These are phyloP conservation scores for Heliconius hortense DNA, from an alignment of 2,888 invertebrate species.

Conservation along the genomic window DNA sequence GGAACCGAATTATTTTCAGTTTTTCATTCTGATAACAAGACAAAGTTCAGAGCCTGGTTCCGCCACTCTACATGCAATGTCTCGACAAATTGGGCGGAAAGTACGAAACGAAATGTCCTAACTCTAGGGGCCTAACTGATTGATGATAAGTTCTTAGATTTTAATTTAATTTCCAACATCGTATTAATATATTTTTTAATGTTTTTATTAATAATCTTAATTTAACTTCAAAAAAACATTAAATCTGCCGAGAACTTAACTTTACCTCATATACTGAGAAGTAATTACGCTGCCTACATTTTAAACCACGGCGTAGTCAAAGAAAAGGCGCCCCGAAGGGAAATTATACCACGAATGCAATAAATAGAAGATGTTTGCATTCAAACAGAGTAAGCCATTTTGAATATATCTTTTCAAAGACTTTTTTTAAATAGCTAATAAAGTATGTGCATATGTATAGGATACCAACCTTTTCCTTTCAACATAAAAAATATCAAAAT, in stretches of 20 bases:
- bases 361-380: constrained; percentile 47
- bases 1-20: too few relatives aligned
- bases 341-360: constrained; percentile 48
- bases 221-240: neutral
- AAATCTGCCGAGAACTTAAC: neutral
- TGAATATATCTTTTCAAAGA: constrained; percentile 24
- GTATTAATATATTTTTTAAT: neutral
- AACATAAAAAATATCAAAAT: neutral
- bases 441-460: constrained; percentile 3
- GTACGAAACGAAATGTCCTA: too few relatives aligned
- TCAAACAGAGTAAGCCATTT: constrained; percentile 26
- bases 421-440: constrained; percentile 17
- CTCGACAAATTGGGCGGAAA: too few relatives aligned
- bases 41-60: too few relatives aligned
- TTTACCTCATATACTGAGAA: constrained; percentile 4
- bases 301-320: constrained; percentile 35
- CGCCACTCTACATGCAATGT: too few relatives aligned
- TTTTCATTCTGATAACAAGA: too few relatives aligned
- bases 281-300: constrained; percentile 25
- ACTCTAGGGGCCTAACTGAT: too few relatives aligned
- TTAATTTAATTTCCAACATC: neutral
- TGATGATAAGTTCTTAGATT: too few relatives aligned
- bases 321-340: constrained; percentile 45
- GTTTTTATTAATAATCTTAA: neutral
- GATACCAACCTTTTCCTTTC: neutral